Conservation (phyloP, 2,113 vertebrate genomes). For the Campylomormyrus numenius region DNA sequence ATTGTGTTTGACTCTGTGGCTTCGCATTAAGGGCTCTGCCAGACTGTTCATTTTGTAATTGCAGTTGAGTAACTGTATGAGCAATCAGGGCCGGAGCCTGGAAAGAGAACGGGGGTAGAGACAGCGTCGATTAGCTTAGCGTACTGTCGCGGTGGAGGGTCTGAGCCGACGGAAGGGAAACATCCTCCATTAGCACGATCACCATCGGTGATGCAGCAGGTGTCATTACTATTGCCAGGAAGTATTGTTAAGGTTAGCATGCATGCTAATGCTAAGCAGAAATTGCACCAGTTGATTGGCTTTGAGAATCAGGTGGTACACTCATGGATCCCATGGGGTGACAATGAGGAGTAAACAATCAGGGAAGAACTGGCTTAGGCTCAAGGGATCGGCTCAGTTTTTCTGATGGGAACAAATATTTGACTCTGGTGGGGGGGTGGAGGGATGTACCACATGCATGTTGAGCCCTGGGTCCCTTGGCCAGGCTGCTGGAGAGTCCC, state of each 20-base stretch:
- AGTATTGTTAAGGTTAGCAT: neutral
- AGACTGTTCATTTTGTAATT: constrained; percentile 8
- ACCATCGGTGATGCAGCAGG: neutral
- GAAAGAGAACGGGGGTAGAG: neutral
- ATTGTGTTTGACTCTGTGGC: neutral
- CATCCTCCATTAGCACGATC: neutral
- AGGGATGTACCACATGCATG: neutral
- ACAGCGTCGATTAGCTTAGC: constrained; percentile 1
- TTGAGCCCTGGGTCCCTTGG: neutral
- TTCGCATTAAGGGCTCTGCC: neutral
- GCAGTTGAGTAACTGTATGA: neutral
- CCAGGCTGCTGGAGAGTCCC: neutral
- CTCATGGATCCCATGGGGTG: neutral
- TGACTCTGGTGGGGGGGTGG: neutral
- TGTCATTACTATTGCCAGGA: neutral
- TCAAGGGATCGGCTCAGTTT: neutral
- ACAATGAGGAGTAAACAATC: neutral
- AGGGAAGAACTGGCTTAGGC: neutral
- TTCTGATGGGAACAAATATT: neutral
- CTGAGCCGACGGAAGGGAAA: neutral
- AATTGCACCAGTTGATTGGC: neutral
- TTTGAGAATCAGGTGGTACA: neutral
- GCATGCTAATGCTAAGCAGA: neutral
- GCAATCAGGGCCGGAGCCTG: neutral
- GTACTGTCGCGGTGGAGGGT: neutral